Evolutionary conservation across 2,797 vertebrate species (phyloP).

Genomic region (Florisuga fusca): DNA sequence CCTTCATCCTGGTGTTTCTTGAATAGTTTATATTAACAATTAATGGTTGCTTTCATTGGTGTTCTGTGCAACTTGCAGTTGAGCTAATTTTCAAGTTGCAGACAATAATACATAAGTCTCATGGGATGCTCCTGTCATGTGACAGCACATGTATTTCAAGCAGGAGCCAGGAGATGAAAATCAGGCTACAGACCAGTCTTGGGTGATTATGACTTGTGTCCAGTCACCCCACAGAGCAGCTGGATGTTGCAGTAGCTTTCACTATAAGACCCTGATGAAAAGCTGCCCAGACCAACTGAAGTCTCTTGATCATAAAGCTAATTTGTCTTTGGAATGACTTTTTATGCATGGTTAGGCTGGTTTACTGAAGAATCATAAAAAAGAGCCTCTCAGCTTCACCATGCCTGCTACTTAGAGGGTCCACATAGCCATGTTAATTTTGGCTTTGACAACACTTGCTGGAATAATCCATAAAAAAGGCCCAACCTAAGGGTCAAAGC

Average conservation of each 20-base stretch:
- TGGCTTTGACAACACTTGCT: neutral
- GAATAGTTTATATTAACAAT: slow-evolving; percentile 71
- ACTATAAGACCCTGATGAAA: slow-evolving; percentile 14
- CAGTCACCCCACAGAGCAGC: slow-evolving; percentile 37
- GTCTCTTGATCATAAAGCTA: slow-evolving; percentile 35
- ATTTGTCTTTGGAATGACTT: slow-evolving; percentile 54
- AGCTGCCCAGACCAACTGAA: slow-evolving; percentile 19
- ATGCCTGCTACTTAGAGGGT: neutral
- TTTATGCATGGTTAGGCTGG: neutral
- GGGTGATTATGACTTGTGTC: slow-evolving; percentile 34
- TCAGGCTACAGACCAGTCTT: slow-evolving; percentile 41
- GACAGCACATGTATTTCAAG: slow-evolving; percentile 50
- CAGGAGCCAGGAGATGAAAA: slow-evolving; percentile 54
- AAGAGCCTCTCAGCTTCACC: neutral
- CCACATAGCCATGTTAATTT: neutral
- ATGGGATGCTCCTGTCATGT: slow-evolving; percentile 48
- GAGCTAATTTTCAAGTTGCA: slow-evolving; percentile 64
- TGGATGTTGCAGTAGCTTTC: slow-evolving; percentile 34
- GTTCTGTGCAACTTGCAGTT: slow-evolving; percentile 15
- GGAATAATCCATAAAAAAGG: neutral
- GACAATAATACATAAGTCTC: slow-evolving; percentile 53
- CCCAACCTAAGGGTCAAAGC: neutral
- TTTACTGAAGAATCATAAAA: slow-evolving; percentile 31
- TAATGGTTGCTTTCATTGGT: slow-evolving; percentile 65
- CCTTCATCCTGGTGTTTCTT: slow-evolving; percentile 64